Base-by-base conservation (phyloP, 2,888 invertebrate species). In the Sarcophaga variegata region DNA sequence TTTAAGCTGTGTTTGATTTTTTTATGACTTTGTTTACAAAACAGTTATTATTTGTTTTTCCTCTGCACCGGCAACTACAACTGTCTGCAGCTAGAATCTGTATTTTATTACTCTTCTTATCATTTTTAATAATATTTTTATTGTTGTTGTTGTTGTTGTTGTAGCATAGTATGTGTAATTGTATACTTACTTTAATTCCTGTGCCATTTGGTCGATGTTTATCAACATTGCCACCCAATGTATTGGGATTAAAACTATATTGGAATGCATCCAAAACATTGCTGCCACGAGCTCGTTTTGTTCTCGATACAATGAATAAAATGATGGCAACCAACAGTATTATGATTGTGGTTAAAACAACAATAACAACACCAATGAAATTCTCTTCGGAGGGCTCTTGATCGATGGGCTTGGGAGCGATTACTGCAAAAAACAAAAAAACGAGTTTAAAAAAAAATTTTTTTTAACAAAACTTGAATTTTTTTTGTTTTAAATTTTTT, bases 301-400 rank as follows among this genome's bases (percentile, higher is more conserved):
- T 95, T 89, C 96, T 93, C 90, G 95, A 94, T 89, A 96, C 95
- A 93, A 97, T 96, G 93, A 96, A 95, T 89, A 95, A 94, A 91
- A 96, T 96, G 82, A 96, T 95, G 79, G 95, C 95, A 86, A 96
- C 94, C 88, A 96, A 94, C 91, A 96, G 94, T 84, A 96, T 94
- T 91, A 97, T 96, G 90, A 96, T 95, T 72, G 96, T 95, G 78
- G 96, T 96, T 90, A 97, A 94, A 82, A 96, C 95, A 85, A 96
- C 96, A 90, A 96, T 96, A 90, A 96, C 95, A 90, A 96, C 94
- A 83, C 96, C 96, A 90, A 96, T 95, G 90, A 93, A 93, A 92
- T 95, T 94, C 90, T 95, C 95, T 91, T 94, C 95, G 86, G 90
- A 91, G 84, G 95, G 94, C 89, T 94, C 95, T 85, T 94, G 94